phyloP scores from a whole-genome alignment of 2,113 vertebrate species.

The Oxygymnocypris stewartii region DNA sequence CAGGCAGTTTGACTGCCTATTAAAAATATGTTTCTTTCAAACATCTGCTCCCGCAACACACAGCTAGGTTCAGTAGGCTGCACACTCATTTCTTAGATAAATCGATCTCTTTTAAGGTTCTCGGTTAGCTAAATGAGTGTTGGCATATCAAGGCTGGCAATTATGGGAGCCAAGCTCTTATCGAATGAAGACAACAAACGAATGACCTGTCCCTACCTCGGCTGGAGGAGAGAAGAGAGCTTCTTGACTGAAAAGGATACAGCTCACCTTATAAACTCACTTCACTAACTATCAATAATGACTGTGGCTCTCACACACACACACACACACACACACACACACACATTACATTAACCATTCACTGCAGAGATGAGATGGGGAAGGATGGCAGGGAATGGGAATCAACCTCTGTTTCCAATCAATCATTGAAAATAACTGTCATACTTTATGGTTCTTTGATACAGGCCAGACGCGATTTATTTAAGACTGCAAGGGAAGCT shows the following conservation, averaged over 20 bases:
- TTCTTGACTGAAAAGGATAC: conserved; percentile 43
- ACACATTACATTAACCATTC: conserved; percentile 7
- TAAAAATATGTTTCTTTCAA: conserved; percentile 68
- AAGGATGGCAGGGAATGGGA: conserved; percentile 13
- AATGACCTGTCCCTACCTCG: conserved; percentile 64
- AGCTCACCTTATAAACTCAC: conserved; percentile 57
- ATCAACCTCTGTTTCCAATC: conserved; percentile 86
- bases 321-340: conserved; percentile 18
- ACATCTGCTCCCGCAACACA: conserved; percentile 60
- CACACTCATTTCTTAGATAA: conserved; percentile 62
- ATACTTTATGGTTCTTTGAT: conserved; percentile 88
- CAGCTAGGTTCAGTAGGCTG: conserved; percentile 67
- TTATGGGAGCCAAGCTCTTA: conserved; percentile 70
- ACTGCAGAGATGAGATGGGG: conserved; percentile 13
- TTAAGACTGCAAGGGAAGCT: too few species aligned
- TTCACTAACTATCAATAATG: conserved; percentile 67
- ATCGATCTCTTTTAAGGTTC: conserved; percentile 69
- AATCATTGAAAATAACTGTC: conserved; percentile 92
- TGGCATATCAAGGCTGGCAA: conserved; percentile 36
- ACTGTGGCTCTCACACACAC: background rate
- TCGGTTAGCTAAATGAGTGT: conserved; percentile 35
- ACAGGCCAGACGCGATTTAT: too few species aligned
- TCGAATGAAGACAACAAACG: conserved; percentile 72
- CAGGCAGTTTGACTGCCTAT: conserved; percentile 28
- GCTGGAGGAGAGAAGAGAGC: conserved; percentile 9